Evolutionary conservation across 2,888 invertebrate genomes (phyloP).

Genomic region (Lasioglossum pauxillum): DNA sequence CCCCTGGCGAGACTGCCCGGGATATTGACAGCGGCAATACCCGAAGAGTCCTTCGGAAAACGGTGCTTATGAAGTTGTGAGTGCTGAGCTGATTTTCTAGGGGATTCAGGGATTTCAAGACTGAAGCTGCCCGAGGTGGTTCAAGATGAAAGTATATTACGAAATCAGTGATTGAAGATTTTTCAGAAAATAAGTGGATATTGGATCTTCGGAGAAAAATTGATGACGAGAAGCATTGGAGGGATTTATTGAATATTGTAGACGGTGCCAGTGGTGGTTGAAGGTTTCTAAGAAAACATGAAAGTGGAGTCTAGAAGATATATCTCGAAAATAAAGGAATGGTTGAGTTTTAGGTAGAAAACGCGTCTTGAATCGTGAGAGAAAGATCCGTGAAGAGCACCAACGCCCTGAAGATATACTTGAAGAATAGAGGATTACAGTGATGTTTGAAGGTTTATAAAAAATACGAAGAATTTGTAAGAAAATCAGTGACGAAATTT

Average conservation of each 20-base stretch:
- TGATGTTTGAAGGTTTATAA: not conserved
- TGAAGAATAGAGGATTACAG: not conserved
- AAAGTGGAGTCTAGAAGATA: not conserved
- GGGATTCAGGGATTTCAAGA: not conserved
- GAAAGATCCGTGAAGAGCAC: not conserved
- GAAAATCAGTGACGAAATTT: not conserved
- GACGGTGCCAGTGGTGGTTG: not conserved
- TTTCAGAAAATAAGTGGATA: not conserved
- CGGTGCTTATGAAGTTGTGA: too few species aligned
- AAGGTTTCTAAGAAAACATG: not conserved
- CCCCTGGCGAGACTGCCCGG: not conserved
- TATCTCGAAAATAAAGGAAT: not conserved
- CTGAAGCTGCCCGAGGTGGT: not conserved
- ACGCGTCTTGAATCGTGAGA: not conserved
- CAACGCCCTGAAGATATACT: not conserved
- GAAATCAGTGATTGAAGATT: not conserved
- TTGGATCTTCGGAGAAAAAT: not conserved
- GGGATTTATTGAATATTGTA: not conserved
- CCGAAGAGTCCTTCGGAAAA: constrained; percentile 6
- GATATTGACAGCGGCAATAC: not conserved
- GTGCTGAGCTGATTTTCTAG: not conserved
- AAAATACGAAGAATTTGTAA: not conserved
- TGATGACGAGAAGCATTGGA: not conserved
- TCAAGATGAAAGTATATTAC: not conserved
- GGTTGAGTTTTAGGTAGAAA: not conserved